Evolutionary conservation across 2,888 invertebrate species (phyloP).

Genomic region (Lycocerus yunnanus): DNA sequence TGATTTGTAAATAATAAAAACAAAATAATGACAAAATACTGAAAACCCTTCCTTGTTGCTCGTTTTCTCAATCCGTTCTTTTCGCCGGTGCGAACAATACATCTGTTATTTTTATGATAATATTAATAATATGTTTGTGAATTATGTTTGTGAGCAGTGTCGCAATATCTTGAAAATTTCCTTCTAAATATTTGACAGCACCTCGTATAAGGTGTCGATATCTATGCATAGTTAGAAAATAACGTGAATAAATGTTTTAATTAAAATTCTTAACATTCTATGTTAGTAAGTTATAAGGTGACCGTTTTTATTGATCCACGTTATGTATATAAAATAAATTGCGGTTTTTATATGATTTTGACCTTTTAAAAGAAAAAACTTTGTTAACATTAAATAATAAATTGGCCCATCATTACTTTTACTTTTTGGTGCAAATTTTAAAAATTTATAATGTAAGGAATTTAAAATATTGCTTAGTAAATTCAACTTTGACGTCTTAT

Average conservation of each 20-base stretch:
- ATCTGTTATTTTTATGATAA: too few relatives aligned
- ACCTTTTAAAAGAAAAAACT: background rate
- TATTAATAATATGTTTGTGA: too few relatives aligned
- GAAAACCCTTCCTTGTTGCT: too few relatives aligned
- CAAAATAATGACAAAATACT: too few relatives aligned
- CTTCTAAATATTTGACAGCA: background rate
- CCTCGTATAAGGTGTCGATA: background rate
- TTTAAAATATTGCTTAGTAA: background rate
- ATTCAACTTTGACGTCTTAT: background rate
- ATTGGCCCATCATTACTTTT: background rate
- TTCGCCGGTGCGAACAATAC: too few relatives aligned
- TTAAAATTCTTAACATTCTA: background rate
- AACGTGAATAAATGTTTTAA: background rate
- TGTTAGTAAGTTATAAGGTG: background rate
- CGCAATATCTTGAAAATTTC: too few relatives aligned
- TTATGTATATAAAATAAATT: background rate
- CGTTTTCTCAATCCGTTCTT: too few relatives aligned
- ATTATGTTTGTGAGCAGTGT: too few relatives aligned
- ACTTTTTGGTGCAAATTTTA: background rate
- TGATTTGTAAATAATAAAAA: too few relatives aligned
- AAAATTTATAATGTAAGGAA: background rate
- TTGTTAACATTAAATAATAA: background rate
- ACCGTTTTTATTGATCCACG: background rate
- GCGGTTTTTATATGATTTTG: background rate
- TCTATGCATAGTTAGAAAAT: background rate